Conservation (phyloP, 1,140 invertebrate species). For the Andrena cerasifolii region DNA sequence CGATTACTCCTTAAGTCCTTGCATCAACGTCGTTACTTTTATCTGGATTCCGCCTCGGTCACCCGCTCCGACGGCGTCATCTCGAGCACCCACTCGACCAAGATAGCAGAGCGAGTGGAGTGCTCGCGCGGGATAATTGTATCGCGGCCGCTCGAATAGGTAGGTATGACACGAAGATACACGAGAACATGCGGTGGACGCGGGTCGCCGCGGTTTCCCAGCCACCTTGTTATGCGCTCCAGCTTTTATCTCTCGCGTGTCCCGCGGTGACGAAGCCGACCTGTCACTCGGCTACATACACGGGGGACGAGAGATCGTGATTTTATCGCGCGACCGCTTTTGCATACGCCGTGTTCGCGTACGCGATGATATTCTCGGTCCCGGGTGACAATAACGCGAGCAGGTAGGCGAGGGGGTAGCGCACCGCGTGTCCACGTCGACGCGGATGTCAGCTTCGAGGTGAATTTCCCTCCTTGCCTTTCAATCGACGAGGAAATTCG, state of each 20-base stretch:
- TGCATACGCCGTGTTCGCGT: slow-evolving; percentile 15
- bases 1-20: slow-evolving; percentile 28
- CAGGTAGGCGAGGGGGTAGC: neutral
- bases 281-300: slow-evolving; percentile 69
- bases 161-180: slow-evolving; percentile 18
- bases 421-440: neutral
- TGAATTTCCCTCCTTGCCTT: neutral
- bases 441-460: slow-evolving; percentile 6
- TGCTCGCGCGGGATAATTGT: slow-evolving; percentile 36
- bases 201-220: slow-evolving; percentile 47
- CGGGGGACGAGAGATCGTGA: slow-evolving; percentile 66
- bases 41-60: slow-evolving; percentile 34
- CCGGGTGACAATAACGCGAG: neutral
- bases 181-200: slow-evolving; percentile 2
- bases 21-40: slow-evolving; percentile 28
- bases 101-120: slow-evolving; percentile 23
- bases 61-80: slow-evolving; percentile 23
- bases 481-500: too few relatives aligned
- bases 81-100: slow-evolving; percentile 38
- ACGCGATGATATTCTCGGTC: neutral
- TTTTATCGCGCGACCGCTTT: slow-evolving; percentile 66
- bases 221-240: slow-evolving; percentile 72
- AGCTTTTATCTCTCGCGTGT: slow-evolving; percentile 73
- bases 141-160: slow-evolving; percentile 31
- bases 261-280: slow-evolving; percentile 71